phyloP scores from a whole-genome alignment of 2,113 vertebrate genomes.

The Corapipo altera region DNA sequence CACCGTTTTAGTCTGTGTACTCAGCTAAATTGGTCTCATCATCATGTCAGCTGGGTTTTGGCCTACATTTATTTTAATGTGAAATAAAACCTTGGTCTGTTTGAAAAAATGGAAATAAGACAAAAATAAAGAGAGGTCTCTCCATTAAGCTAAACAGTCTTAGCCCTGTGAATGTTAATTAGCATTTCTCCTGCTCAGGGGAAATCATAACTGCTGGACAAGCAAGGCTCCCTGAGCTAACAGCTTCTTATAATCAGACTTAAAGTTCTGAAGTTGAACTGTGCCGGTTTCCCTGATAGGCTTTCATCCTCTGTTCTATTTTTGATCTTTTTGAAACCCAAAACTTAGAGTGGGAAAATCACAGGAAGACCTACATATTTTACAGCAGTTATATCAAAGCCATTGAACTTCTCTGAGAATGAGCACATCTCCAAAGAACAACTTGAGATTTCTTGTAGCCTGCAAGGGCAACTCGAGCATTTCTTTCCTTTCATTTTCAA shows the following conservation, averaged over 20 bases:
- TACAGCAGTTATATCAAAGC: background rate
- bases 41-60: background rate
- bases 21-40: background rate
- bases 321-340: conserved; percentile 17
- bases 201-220: background rate
- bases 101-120: background rate
- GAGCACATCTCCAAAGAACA: background rate
- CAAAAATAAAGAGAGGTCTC: background rate
- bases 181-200: conserved; percentile 1
- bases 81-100: background rate
- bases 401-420: background rate
- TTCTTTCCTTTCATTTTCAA: conserved; percentile 13
- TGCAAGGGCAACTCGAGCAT: background rate
- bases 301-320: conserved; percentile 10
- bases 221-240: background rate
- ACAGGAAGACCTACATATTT: conserved; percentile 35
- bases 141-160: background rate
- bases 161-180: conserved; percentile 1
- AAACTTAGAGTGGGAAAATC: background rate
- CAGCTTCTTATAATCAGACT: background rate
- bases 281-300: background rate
- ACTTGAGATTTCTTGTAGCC: background rate
- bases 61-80: background rate
- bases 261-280: background rate
- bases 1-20: background rate